These are phyloP conservation scores for Knipowitschia caucasica DNA, from an alignment of 2,797 vertebrate species.

Conservation along the genomic window DNA sequence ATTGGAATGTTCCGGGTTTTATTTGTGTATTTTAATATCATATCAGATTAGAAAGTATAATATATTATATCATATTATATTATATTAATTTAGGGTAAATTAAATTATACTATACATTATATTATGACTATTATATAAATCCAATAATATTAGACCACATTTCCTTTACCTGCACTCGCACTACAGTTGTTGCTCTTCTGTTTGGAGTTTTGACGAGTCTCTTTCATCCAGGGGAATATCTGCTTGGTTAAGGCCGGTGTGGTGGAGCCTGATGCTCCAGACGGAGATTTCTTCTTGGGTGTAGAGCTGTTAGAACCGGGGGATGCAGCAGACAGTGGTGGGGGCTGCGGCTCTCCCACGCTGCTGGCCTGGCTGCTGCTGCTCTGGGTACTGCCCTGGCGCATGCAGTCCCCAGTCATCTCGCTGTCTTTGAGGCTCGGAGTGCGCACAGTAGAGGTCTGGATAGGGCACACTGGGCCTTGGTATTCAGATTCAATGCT, in stretches of 20 bases:
- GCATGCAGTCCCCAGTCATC: constrained; percentile 92
- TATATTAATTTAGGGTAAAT: too few relatives aligned
- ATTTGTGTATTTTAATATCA: background rate
- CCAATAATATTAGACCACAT: too few relatives aligned
- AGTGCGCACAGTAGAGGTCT: constrained; percentile 81
- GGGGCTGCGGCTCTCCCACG: constrained; percentile 82
- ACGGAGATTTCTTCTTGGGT: constrained; percentile 84
- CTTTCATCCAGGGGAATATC: constrained; percentile 99
- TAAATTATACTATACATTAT: too few relatives aligned
- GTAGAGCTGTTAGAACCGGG: constrained; percentile 82
- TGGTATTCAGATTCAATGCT: constrained; percentile 90
- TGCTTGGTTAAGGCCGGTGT: constrained; percentile 90
- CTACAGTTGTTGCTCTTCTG: constrained; percentile 89
- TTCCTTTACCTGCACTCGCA: constrained; percentile 81
- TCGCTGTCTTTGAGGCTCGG: constrained; percentile 87
- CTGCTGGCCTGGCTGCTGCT: constrained; percentile 75
- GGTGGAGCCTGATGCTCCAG: constrained; percentile 74
- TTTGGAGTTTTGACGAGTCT: constrained; percentile 93
- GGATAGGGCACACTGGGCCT: constrained; percentile 89
- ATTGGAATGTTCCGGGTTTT: background rate
- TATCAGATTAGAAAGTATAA: too few relatives aligned
- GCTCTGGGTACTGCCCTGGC: constrained; percentile 78
- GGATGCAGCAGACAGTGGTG: constrained; percentile 85
- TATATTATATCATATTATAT: too few relatives aligned
- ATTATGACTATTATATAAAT: too few relatives aligned